Base-by-base conservation (phyloP, 2,113 vertebrate genomes). In the Hemichromis elongatus region DNA sequence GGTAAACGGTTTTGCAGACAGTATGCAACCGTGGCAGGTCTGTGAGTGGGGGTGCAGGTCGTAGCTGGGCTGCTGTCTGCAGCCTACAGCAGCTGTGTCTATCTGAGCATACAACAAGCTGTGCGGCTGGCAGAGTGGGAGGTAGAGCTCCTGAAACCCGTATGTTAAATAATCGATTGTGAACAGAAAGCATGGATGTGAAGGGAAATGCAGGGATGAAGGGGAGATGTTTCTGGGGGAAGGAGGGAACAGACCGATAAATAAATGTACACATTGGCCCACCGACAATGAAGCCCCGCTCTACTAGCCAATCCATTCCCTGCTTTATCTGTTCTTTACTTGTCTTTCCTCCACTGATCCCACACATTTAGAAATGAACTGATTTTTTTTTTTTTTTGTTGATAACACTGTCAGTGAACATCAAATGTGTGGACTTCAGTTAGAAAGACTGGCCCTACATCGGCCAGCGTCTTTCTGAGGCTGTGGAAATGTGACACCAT, bases 101-200 rank as follows among this genome's bases (percentile, higher is more conserved):
- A 78, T 87, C 57, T 84, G 11, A 54, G 55, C 55, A 66, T 57
- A 59, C 37, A 80, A 87, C 63, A 63, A 87, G 68, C 53, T 52
- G 6, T 66, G 79, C 73, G 68, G 79, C 59, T 68, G 45, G 80
- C 90, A 78, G 88, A 82, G 82, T 82, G 40, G 89, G 91, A 88
- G 87, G 86, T 57, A 82, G 55, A 13, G 79, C 87, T 84, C 83
- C 83, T 79, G 90, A 89, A 92, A 93, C 84, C 77, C 47, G 85
- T 79, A 80, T 85, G 82, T 79, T 95, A 87, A 95, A 96, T 95
- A 94, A 95, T 93, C 93, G 88, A 94, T 93, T 73, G 28, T 82
- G 83, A 92, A 89, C 89, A 90, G 90, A 91, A 93, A 93, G 90
- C 79, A 84, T 85, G 87, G 85, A 85, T 79, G 53, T 53, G 86